phyloP scores from a whole-genome alignment of 2,888 invertebrate species.

The Diaprepes abbreviatus region DNA sequence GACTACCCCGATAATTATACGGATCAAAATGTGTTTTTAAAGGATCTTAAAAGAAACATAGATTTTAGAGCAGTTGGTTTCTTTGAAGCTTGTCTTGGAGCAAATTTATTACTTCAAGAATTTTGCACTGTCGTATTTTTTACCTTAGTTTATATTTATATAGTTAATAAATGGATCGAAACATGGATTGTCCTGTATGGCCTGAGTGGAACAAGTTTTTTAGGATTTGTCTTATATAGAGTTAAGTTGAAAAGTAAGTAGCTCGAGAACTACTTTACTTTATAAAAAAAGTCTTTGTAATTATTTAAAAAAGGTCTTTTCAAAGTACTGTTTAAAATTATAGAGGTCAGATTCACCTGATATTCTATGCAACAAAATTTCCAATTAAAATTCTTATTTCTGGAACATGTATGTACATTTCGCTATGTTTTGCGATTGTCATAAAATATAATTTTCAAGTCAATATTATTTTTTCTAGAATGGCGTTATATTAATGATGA shows the following conservation, averaged over 20 bases:
- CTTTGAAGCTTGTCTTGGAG: slow-evolving; percentile 79
- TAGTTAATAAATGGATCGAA: slow-evolving; percentile 78
- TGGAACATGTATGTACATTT: too few relatives aligned
- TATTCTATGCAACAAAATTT: too few relatives aligned
- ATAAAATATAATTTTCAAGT: too few relatives aligned
- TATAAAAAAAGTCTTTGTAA: too few relatives aligned
- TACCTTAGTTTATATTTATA: slow-evolving; percentile 78
- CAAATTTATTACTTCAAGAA: slow-evolving; percentile 84
- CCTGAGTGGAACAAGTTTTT: slow-evolving; percentile 71
- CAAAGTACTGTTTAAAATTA: too few relatives aligned
- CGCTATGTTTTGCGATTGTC: too few relatives aligned
- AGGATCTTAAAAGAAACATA: slow-evolving; percentile 87
- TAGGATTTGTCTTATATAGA: slow-evolving; percentile 76
- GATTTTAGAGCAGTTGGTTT: slow-evolving; percentile 82
- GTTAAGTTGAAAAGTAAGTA: slow-evolving; percentile 52
- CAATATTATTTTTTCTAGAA: too few relatives aligned
- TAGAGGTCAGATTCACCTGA: too few relatives aligned
- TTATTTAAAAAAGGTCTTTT: too few relatives aligned
- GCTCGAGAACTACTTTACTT: too few relatives aligned
- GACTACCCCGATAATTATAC: slow-evolving; percentile 94
- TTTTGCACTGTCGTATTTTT: slow-evolving; percentile 83
- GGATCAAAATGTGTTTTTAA: slow-evolving; percentile 84
- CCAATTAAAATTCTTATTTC: too few relatives aligned
- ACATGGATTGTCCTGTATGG: slow-evolving; percentile 76
- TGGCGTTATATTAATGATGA: too few relatives aligned